A percentile compares a stretch with the other conserved stretches of the same genome.
Conservation (phyloP, 2,888 invertebrate species). For the Ornithoptera priamus region DNA sequence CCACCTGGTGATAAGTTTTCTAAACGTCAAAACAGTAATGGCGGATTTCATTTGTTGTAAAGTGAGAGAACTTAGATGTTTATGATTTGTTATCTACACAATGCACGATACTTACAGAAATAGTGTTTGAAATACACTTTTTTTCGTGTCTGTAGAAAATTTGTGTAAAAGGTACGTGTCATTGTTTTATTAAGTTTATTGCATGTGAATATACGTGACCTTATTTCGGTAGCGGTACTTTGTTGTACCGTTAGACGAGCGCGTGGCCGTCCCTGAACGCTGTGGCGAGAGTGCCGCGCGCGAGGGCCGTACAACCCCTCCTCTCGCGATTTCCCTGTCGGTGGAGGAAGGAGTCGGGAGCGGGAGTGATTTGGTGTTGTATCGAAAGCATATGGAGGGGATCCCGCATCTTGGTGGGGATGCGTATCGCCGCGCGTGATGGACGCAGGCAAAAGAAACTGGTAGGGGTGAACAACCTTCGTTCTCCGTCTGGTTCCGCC, state of each 20-base stretch:
- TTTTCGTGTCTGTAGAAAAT: conserved; percentile 21
- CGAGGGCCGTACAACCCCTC: conserved; percentile 71
- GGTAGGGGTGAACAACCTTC: conserved; percentile 79
- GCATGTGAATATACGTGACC: conserved; percentile 68
- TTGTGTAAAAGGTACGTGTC: conserved; percentile 49
- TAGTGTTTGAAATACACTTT: conserved; percentile 2
- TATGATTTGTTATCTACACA: conserved; percentile 39
- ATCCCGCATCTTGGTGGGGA: conserved; percentile 78
- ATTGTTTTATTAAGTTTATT: conserved; percentile 35
- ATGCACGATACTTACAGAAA: background rate
- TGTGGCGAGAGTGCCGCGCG: conserved; percentile 48
- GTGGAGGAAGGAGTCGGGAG: conserved; percentile 78
- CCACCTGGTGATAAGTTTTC: conserved; percentile 58
- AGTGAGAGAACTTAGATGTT: conserved; percentile 52
- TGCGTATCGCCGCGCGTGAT: conserved; percentile 67
- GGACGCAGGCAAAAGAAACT: conserved; percentile 65
- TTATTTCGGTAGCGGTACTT: conserved; percentile 74
- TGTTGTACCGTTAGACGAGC: conserved; percentile 71
- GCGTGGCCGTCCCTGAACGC: conserved; percentile 49
- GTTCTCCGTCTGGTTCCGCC: conserved; percentile 58
- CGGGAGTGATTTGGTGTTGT: conserved; percentile 76
- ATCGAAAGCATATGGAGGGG: conserved; percentile 74
- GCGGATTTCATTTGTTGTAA: conserved; percentile 68
- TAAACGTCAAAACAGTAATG: conserved; percentile 61
- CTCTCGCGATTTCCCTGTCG: conserved; percentile 72